Percentiles rank a stretch among this genome's conserved stretches.
phyloP scores from a whole-genome alignment of 37 sponge, comb jelly and placozoan species.

The Cladorhizidae sp. region DNA sequence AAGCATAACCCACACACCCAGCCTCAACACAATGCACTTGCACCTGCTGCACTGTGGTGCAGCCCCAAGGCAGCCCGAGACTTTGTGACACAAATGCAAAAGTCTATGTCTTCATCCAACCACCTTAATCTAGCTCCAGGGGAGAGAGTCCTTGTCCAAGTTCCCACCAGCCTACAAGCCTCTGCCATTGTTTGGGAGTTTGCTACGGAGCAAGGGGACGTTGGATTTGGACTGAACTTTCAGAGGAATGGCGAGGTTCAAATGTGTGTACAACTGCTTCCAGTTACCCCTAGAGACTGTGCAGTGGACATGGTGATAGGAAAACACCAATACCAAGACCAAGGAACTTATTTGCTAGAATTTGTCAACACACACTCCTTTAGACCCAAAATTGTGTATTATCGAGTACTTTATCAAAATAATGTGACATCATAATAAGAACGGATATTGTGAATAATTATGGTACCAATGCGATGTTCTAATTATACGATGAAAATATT shows the following conservation, averaged over 20 bases:
- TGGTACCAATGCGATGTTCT: neutral
- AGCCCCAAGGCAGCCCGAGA: conserved; percentile 57
- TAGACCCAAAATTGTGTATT: conserved; percentile 78
- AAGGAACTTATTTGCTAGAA: conserved; percentile 80
- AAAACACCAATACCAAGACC: conserved; percentile 70
- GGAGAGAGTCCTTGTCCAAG: conserved; percentile 76
- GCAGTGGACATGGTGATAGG: conserved; percentile 83
- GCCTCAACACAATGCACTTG: conserved; percentile 21
- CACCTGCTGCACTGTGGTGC: conserved; percentile 65
- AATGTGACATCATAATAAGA: neutral
- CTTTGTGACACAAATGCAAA: conserved; percentile 36
- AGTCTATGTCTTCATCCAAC: neutral
- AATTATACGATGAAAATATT: neutral
- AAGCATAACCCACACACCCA: no score
- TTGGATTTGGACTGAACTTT: conserved; percentile 91
- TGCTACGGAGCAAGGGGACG: conserved; percentile 80
- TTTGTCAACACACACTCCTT: conserved; percentile 92
- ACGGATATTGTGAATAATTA: neutral
- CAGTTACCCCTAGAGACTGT: conserved; percentile 71
- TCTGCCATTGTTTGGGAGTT: conserved; percentile 90
- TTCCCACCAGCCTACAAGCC: conserved; percentile 74
- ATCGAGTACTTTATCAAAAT: conserved; percentile 86
- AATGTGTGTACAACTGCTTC: conserved; percentile 44
- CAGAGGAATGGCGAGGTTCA: conserved; percentile 16
- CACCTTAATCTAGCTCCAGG: conserved; percentile 61